Base-by-base conservation (phyloP, 2,113 vertebrate species). In the Calonectris borealis region DNA sequence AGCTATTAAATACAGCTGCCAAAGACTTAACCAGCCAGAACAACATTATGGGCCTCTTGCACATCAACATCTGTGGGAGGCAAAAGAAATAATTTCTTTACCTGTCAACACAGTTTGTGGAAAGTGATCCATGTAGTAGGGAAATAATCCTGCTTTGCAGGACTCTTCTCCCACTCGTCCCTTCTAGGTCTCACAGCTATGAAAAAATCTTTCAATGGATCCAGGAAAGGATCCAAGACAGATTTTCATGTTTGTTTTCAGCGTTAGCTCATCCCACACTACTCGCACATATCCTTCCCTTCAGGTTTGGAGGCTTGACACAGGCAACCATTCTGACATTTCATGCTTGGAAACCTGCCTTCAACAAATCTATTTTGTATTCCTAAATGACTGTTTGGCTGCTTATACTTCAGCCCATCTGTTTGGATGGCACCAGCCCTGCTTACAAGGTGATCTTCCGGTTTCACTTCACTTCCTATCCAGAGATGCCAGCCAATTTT, bases 371-470 rank as follows among this genome's bases (percentile, higher is more conserved):
- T 65, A 64, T 85, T 90, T 88, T 78, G 83, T 93, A 77, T 71
- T 72, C 93, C 95, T 92, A 86, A 96, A 80, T 52, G 87, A 40
- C 66, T 90, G 48, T 70, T 83, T 76, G 73, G 89, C 78, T 86
- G 91, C 57, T 61, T 93, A 49, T 27, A 13, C 70, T 88, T 76
- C 70, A 62, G 80, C 42, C 96, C 96, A 96, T 97, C 96, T 97
- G 97, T 83, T 83, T 82, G 83, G 36, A 83, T 98, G 97, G 96
- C 97, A 79, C 34, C 6, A 10, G 57, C 96, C 97, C 96, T 88
- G 34, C 70, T 86, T 84, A 88, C 94, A 97, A 97, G 97, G 96
- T 97, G 95, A 96, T 97, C 93, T 95, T 96, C 87, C 82, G 95
- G 65, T 62, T 76, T 70, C 70, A 58, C 70, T 69, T 68, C 49